These are phyloP conservation scores for Drosophila ananassae DNA, from an alignment of 1,140 invertebrate genomes.

Conservation along the genomic window DNA sequence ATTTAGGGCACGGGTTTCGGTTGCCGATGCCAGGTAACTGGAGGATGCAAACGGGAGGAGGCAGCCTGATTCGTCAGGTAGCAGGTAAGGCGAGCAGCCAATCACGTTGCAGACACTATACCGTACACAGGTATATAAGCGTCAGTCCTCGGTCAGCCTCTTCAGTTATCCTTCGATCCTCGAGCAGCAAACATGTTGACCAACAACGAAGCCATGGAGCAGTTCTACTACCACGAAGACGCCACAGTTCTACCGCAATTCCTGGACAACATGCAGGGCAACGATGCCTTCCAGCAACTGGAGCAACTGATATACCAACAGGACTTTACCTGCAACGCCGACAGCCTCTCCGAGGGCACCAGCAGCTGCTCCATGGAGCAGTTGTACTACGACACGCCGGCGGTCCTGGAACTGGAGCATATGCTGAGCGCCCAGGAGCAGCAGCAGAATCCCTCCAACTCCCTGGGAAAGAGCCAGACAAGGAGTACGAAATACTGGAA, in stretches of 20 bases:
- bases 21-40: slow-evolving; percentile 21
- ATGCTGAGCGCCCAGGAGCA: slow-evolving; percentile 57
- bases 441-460: slow-evolving; percentile 1
- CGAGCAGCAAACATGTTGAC: slow-evolving; percentile 61
- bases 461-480: slow-evolving; percentile 31
- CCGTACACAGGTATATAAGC: slow-evolving; percentile 50
- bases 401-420: slow-evolving; percentile 61
- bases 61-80: slow-evolving; percentile 46
- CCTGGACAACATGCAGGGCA: slow-evolving; percentile 1
- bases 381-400: slow-evolving; percentile 48
- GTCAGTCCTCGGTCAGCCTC: background rate
- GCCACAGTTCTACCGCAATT: slow-evolving; percentile 24
- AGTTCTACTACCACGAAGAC: slow-evolving; percentile 57
- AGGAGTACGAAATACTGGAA: slow-evolving; percentile 53
- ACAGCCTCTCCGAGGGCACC: slow-evolving; percentile 62
- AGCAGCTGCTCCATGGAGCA: slow-evolving; percentile 47
- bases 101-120: slow-evolving; percentile 33
- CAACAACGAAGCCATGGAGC: slow-evolving; percentile 67
- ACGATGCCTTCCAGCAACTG: slow-evolving; percentile 57
- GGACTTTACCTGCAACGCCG: slow-evolving; percentile 49
- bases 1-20: slow-evolving; percentile 63
- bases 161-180: slow-evolving; percentile 69
- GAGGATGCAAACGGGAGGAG: slow-evolving; percentile 13
- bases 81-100: slow-evolving; percentile 33
- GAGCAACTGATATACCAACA: slow-evolving; percentile 57